These are phyloP conservation scores for Drosophila virilis DNA, from an alignment of 1,140 invertebrate species.

Conservation along the genomic window DNA sequence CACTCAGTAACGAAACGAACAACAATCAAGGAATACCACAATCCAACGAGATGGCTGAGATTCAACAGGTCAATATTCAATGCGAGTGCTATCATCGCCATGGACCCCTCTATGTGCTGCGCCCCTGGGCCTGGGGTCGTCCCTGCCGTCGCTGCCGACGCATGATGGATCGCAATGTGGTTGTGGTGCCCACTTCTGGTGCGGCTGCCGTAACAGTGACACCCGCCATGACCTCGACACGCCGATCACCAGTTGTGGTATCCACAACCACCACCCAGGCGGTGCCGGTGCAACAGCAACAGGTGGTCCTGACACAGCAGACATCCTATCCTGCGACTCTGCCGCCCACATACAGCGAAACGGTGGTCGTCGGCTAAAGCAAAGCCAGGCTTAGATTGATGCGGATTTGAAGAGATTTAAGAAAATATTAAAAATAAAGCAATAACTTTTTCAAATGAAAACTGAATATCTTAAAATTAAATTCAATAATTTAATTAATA, in stretches of 20 bases:
- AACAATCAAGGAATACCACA: constrained; percentile 14
- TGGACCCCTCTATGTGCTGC: constrained; percentile 32
- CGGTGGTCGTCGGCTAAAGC: neutral
- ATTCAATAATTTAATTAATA: no score
- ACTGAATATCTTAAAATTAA: no score
- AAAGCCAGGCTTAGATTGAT: no score
- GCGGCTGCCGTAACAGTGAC: constrained; percentile 13
- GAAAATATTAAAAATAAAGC: neutral
- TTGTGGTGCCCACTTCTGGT: constrained; percentile 48
- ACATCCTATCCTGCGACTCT: constrained; percentile 21
- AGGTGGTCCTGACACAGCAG: constrained; percentile 35
- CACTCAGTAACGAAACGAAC: constrained; percentile 35
- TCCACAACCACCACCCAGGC: constrained; percentile 15
- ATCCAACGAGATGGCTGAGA: constrained; percentile 11
- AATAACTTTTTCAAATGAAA: no score
- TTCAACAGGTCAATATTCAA: constrained; percentile 42
- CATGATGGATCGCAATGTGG: constrained; percentile 53
- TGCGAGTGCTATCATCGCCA: constrained; percentile 63
- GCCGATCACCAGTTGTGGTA: constrained; percentile 16
- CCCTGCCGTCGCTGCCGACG: constrained; percentile 60
- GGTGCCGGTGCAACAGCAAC: neutral
- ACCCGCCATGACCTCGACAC: neutral
- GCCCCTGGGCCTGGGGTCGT: constrained; percentile 50
- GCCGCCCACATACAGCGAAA: constrained; percentile 56
- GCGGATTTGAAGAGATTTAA: no score